Evolutionary conservation across 2,888 invertebrate species (phyloP), one percentile per base, ranked within the genome.

Genomic region (Cenopis cana): DNA sequence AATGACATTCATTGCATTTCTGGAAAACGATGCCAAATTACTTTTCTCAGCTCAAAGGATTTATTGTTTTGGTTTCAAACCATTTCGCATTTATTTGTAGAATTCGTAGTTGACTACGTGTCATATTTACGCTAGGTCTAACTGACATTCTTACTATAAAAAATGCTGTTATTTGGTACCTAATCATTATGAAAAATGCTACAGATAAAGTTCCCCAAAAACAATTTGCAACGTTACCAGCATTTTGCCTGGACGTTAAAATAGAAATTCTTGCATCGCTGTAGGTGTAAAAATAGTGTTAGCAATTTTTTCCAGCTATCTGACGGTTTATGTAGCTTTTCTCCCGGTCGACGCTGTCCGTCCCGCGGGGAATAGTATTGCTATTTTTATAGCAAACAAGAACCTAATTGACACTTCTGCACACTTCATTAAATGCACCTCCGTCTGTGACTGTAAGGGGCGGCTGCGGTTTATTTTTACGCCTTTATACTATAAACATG

Each of bases 341-440:
- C 61, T 66, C 72, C 55, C 73, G 57, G 38, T 76, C 71, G 75
- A 73, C 75, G 73, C 74, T 75, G 74, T 74, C 68, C 77, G 76
- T 75, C 36, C 66, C 57, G 41, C 11, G 59, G 73, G 66, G 68
- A 62, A 50, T 36, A 52, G 61, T 71, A 55, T 69, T 55, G 69
- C 78, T 81, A 82, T 82, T 83, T 85, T 85, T 85, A 84, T 81
- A 79, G 79, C 76, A 80, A 77, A 79, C 77, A 77, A 79, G 78
- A 74, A 72, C 82, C 79, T 85, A 84, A 85, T 85, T 84, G 85
- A 81, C 85, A 84, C 82, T 83, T 84, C 76, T 80, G 83, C 82
- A 82, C 83, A 82, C 82, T 84, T 82, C 84, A 85, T 84, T 84
- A 83, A 78, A 74, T 79, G 78, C 78, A 75, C 73, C 79, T 74